These are phyloP conservation scores for Ceratosolen fusciceps DNA, from an alignment of 1,140 invertebrate genomes.

Conservation along the genomic window DNA sequence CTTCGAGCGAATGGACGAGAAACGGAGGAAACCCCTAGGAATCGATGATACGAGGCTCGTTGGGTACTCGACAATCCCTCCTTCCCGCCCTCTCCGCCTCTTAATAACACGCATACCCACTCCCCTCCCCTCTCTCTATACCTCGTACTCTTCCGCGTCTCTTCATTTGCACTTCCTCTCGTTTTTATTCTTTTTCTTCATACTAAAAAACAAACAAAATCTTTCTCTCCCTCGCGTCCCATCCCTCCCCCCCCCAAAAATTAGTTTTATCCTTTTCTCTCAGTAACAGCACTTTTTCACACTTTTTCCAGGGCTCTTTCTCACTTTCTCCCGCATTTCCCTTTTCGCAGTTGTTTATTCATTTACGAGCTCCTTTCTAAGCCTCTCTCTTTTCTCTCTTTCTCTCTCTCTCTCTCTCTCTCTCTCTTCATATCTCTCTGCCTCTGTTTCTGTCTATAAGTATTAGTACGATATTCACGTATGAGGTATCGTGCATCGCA, in stretches of 20 bases:
- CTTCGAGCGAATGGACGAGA: neutral
- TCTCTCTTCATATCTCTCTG: neutral
- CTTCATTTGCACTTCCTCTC: too few relatives aligned
- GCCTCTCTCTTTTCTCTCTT: neutral
- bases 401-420: neutral
- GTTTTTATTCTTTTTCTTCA: too few relatives aligned
- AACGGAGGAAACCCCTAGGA: conserved; percentile 43
- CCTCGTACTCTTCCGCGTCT: too few relatives aligned
- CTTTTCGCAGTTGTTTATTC: neutral
- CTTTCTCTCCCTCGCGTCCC: too few relatives aligned
- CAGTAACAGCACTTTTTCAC: neutral
- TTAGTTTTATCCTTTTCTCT: too few relatives aligned
- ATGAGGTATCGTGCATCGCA: conserved; percentile 18
- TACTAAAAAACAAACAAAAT: too few relatives aligned
- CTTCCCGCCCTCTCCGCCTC: too few relatives aligned
- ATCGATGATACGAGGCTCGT: conserved; percentile 52
- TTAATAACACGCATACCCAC: too few relatives aligned
- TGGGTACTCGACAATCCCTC: neutral
- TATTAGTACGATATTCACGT: neutral
- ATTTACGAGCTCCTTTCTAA: neutral
- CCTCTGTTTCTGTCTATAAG: neutral
- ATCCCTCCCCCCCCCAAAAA: too few relatives aligned
- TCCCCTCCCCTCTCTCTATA: too few relatives aligned
- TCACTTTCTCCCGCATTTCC: neutral
- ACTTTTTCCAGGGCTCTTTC: neutral